Conservation (phyloP, 2,797 vertebrate species). For the Apogon talboti region DNA sequence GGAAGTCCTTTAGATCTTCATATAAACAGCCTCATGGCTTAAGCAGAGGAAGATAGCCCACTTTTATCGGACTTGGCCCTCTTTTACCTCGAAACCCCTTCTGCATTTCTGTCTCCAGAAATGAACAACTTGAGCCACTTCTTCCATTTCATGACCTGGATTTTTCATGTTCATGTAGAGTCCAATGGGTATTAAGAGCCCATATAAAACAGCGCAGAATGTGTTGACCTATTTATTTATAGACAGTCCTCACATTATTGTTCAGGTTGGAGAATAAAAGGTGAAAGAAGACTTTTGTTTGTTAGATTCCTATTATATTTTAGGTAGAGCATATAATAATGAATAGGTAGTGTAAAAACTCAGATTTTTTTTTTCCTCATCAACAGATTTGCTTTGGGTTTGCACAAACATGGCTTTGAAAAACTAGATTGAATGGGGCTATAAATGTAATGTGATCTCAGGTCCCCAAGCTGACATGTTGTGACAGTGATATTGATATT, state of each 20-base stretch:
- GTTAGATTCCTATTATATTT: neutral
- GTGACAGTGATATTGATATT: constrained; percentile 46
- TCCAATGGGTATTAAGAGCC: constrained; percentile 13
- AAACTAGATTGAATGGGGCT: constrained; percentile 33
- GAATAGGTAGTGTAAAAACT: neutral
- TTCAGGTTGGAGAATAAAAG: constrained; percentile 15
- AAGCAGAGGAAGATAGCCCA: neutral
- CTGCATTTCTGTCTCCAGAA: constrained; percentile 12
- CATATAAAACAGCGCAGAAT: constrained; percentile 13
- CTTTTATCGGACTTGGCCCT: constrained; percentile 20
- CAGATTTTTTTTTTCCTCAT: constrained; percentile 3
- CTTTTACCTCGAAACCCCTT: constrained; percentile 4
- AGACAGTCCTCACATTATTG: neutral
- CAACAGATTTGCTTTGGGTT: constrained; percentile 22
- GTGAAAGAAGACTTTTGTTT: neutral
- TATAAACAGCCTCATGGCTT: neutral
- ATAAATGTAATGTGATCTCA: constrained; percentile 47
- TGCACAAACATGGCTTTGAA: constrained; percentile 25
- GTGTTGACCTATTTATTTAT: constrained; percentile 39
- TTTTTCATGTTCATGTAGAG: constrained; percentile 27
- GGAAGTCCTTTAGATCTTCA: neutral
- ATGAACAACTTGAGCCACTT: constrained; percentile 21
- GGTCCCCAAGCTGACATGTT: constrained; percentile 32
- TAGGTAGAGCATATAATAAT: neutral
- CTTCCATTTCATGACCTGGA: constrained; percentile 44